Evolutionary conservation across 2,888 invertebrate species (phyloP).

Genomic region (Minunthozetes semirufus): DNA sequence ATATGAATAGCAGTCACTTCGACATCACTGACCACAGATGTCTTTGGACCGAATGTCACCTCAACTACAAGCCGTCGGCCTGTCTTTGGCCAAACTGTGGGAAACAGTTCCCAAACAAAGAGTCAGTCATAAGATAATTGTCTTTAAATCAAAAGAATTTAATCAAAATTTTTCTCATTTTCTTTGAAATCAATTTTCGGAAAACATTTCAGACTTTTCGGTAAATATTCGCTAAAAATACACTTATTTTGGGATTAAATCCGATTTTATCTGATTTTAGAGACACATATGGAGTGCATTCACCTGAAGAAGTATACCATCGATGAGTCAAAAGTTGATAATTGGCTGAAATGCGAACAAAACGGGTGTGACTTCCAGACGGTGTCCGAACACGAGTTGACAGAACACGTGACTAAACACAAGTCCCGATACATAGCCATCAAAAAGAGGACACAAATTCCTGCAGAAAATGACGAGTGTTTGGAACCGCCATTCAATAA

Average conservation of each 20-base stretch:
- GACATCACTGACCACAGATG: background rate
- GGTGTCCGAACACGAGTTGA: background rate
- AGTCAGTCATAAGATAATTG: background rate
- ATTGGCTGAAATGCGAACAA: background rate
- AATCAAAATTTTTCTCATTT: background rate
- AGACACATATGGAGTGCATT: background rate
- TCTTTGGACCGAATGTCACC: background rate
- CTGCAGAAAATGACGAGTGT: no score
- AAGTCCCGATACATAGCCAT: background rate
- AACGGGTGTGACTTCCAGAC: background rate
- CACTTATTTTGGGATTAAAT: background rate
- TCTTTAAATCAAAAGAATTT: background rate
- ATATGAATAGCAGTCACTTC: background rate
- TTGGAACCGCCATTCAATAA: background rate
- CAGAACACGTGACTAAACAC: background rate
- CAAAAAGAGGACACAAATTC: background rate
- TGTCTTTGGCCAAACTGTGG: background rate
- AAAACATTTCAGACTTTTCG: background rate
- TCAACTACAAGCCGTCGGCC: background rate
- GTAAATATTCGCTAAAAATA: background rate
- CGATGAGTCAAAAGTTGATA: background rate
- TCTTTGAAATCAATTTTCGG: background rate
- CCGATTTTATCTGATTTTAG: background rate
- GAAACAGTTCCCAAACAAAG: background rate
- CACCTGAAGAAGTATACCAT: background rate